Evolutionary conservation across 2,113 vertebrate genomes (phyloP), one percentile per base, ranked within the genome.

Genomic region (Mus spicilegus): DNA sequence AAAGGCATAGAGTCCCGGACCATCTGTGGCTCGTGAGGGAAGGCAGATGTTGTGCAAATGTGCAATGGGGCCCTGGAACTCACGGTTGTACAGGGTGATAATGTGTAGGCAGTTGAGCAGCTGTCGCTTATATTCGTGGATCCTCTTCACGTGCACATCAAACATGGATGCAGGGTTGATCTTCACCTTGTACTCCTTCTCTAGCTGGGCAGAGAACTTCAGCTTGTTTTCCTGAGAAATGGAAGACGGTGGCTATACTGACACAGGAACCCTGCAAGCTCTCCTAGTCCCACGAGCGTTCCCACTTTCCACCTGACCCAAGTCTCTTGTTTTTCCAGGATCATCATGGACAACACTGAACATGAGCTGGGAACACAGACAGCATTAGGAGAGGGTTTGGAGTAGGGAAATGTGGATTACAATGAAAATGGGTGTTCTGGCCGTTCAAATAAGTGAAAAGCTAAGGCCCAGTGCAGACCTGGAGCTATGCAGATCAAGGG

Each of bases 91-190:
- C 75, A 99, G 98, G 6, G 99, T 99, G 98, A 99, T 95, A 20
- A 99, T 95, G 3, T 99, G 99, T 84, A 99, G 98, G 95, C 99
- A 99, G 98, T 99, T 99, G 76, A 99, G 98, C 88, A 99, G 98
- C 16, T 99, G 99, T 91, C 99, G 98, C 97, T 99, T 99, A 96
- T 99, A 99, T 97, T 99, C 99, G 0, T 99, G 99, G 97, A 99
- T 99, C 96, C 99, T 98, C 98, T 99, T 99, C 95, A 99, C 99
- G 0, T 99, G 99, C 72, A 99, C 98, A 1, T 99, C 99, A 1
- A 99, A 99, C 98, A 99, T 98, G 95, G 99, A 99, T 0, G 97
- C 97, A 0, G 99, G 98, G 82, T 99, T 99, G 98, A 99, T 98
- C 95, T 99, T 99, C 51, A 99, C 98, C 77, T 99, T 98, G 96